These are phyloP conservation scores for Montifringilla adamsi DNA, from an alignment of 2,113 vertebrate genomes.

Conservation along the genomic window DNA sequence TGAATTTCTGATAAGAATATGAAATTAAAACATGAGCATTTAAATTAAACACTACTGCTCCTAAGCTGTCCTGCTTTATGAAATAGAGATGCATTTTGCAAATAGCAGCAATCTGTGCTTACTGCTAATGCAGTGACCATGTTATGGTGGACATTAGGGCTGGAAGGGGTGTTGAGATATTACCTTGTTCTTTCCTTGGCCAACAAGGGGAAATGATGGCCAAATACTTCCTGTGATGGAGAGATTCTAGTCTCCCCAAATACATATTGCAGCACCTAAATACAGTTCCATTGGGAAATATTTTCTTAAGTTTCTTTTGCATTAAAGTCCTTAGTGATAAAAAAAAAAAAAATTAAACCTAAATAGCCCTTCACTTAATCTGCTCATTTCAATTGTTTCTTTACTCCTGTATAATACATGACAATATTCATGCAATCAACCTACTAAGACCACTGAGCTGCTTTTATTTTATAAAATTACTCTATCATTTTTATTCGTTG, in stretches of 20 bases:
- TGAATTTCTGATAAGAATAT: neutral
- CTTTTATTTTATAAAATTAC: neutral
- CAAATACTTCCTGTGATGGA: neutral
- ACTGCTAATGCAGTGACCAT: neutral
- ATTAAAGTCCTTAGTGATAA: neutral
- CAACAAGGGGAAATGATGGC: neutral
- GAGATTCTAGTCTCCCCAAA: neutral
- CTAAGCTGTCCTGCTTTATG: neutral
- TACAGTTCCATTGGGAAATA: neutral
- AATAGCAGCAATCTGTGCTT: neutral
- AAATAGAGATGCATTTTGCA: neutral
- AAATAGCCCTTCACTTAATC: neutral
- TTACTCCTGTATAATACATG: neutral
- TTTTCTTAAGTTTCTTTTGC: neutral
- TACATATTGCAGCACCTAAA: neutral
- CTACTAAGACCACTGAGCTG: neutral
- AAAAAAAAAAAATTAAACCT: neutral
- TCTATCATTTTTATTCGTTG: neutral
- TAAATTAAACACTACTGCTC: neutral
- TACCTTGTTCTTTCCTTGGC: neutral
- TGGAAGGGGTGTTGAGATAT: neutral
- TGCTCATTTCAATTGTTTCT: neutral
- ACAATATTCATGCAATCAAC: neutral
- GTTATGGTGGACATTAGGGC: neutral
- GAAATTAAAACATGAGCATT: neutral